Evolutionary conservation across 2,888 invertebrate genomes (phyloP).

Genomic region (Heliconius ismenius): DNA sequence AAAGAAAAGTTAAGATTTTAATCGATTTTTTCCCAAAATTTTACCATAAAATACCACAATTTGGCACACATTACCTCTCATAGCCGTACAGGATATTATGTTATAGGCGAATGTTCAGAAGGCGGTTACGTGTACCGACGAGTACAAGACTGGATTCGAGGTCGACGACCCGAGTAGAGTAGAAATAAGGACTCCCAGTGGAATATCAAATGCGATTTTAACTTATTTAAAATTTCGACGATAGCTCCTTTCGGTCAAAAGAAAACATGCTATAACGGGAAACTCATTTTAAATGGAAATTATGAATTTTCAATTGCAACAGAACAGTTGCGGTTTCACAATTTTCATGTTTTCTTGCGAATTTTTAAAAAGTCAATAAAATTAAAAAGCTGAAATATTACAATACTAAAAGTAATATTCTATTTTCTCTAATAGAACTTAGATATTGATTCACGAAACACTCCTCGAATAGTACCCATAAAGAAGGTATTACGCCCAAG

Average conservation of each 20-base stretch:
- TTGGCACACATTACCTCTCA: conserved; percentile 7
- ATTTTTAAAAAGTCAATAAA: background rate
- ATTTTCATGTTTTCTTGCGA: background rate
- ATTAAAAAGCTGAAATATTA: background rate
- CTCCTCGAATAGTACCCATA: background rate
- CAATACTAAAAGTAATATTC: background rate
- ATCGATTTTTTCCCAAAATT: background rate
- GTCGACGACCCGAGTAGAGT: conserved; percentile 71
- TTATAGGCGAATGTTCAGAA: conserved; percentile 57
- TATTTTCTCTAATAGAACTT: background rate
- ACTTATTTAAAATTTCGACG: conserved; percentile 39
- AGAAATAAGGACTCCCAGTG: conserved; percentile 77
- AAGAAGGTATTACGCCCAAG: conserved; percentile 23
- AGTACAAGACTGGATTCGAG: conserved; percentile 78
- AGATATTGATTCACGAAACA: background rate
- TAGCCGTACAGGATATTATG: conserved; percentile 31
- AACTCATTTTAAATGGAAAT: conserved; percentile 18
- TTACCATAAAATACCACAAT: conserved; percentile 35
- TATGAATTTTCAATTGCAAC: background rate
- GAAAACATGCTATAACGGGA: conserved; percentile 6
- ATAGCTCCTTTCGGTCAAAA: conserved; percentile 6
- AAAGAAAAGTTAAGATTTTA: background rate
- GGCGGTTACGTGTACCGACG: conserved; percentile 75
- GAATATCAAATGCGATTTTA: conserved; percentile 65
- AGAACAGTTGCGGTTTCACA: background rate